Evolutionary conservation across 2,113 vertebrate genomes (phyloP), one percentile per base, ranked within the genome.

Genomic region (Meriones unguiculatus): DNA sequence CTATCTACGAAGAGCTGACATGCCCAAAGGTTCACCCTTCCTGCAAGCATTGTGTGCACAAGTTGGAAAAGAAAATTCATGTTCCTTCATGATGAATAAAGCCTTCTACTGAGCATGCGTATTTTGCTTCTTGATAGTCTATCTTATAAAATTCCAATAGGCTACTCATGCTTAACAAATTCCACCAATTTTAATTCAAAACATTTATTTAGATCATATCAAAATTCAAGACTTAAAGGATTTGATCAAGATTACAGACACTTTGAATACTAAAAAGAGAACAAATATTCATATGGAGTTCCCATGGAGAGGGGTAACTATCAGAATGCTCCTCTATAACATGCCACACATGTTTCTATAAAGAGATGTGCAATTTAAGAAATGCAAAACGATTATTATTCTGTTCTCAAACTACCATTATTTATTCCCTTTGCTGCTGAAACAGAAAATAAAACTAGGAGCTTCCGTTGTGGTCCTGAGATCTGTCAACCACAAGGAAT

Each of bases 151-250:
- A 82, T 93, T 78, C 77, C 57, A 57, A 91, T 8, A 38, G 78
- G 30, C 73, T 95, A 7, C 25, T 73, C 77, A 25, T 50, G 72
- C 69, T 87, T 76, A 94, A 73, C 20, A 67, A 90, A 24, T 67
- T 91, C 24, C 32, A 81, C 67, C 20, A 85, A 86, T 54, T 88
- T 80, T 75, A 96, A 94, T 62, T 94, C 81, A 90, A 96, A 95
- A 78, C 7, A 38, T 70, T 82, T 80, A 65, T 38, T 46, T 22
- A 18, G 22, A 75, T 87, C 50, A 75, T 30, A 89, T 57, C 64
- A 81, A 82, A 94, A 94, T 87, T 13, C 75, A 85, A 95, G 80
- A 59, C 87, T 95, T 90, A 76, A 28, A 80, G 93, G 78, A 89
- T 89, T 89, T 82, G 86, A 85, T 5, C 46, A 91, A 95, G 93